A percentile compares a stretch with the other conserved stretches of the same genome.
These are phyloP conservation scores for Pituophis catenifer DNA, from an alignment of 2,113 vertebrate species.

Conservation along the genomic window DNA sequence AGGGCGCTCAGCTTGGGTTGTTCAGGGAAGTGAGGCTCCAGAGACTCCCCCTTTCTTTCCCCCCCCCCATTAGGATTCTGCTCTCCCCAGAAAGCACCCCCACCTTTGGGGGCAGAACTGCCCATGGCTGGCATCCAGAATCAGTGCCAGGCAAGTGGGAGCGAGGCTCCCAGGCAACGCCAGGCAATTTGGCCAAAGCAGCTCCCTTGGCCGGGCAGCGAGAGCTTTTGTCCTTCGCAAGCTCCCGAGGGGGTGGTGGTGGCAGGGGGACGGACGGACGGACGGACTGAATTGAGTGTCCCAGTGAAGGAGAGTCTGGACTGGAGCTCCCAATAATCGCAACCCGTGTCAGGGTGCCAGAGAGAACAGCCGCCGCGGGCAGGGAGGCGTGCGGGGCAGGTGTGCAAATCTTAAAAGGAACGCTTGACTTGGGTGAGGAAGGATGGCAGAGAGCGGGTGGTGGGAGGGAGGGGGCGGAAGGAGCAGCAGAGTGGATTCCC, in stretches of 20 bases:
- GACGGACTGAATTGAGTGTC: not conserved
- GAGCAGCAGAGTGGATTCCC: not conserved
- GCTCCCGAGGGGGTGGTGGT: too few relatives aligned
- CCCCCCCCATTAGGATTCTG: not conserved
- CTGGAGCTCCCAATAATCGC: not conserved
- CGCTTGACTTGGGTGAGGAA: not conserved
- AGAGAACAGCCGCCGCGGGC: not conserved
- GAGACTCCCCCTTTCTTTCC: not conserved
- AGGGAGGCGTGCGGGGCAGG: not conserved
- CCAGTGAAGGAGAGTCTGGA: not conserved
- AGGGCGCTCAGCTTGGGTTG: too few relatives aligned
- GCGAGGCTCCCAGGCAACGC: not conserved
- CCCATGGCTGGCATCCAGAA: not conserved
- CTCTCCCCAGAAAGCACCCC: not conserved
- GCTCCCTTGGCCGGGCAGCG: not conserved
- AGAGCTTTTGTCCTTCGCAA: not conserved
- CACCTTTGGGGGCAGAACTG: not conserved
- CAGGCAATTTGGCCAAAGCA: not conserved
- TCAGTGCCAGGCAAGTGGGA: not conserved
- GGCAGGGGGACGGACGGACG: too few relatives aligned
- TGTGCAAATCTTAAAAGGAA: not conserved
- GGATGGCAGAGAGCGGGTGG: fast-evolving
- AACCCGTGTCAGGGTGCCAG: too few relatives aligned
- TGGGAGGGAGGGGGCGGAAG: not conserved
- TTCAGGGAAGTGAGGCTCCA: not conserved